Conservation (phyloP, 2,888 invertebrate species). For the Thecophora atra region DNA sequence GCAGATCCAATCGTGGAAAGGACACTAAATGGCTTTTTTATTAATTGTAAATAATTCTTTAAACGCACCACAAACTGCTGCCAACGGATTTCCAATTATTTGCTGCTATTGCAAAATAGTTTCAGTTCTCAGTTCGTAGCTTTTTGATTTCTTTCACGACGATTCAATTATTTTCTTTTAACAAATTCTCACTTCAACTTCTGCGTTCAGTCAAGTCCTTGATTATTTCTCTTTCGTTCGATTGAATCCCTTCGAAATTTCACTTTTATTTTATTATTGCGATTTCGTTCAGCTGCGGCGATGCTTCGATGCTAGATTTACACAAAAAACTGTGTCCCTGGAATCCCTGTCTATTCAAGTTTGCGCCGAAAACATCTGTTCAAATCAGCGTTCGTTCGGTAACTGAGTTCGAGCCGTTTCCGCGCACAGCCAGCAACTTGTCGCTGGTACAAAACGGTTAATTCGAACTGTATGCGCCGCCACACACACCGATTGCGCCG, state of each 20-base stretch:
- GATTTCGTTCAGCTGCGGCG: conserved; percentile 16
- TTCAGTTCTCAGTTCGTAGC: too few relatives aligned
- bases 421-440: conserved; percentile 51
- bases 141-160: too few relatives aligned
- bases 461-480: background rate
- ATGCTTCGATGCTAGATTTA: too few relatives aligned
- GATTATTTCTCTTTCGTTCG: too few relatives aligned
- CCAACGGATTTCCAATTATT: background rate
- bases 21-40: background rate
- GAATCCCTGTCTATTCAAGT: conserved; percentile 29
- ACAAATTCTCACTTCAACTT: too few relatives aligned
- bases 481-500: conserved; percentile 20
- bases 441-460: conserved; percentile 40
- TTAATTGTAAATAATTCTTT: background rate
- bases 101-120: background rate
- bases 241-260: conserved; percentile 54
- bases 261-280: conserved; percentile 52
- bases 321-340: too few relatives aligned
- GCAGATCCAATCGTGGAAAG: background rate
- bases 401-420: conserved; percentile 61
- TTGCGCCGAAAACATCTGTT: conserved; percentile 57
- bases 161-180: too few relatives aligned
- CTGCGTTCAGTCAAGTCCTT: too few relatives aligned
- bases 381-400: conserved; percentile 61
- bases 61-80: conserved; percentile 51